Base-by-base conservation (phyloP, 2,797 vertebrate species). In the Denticeps clupeoides region DNA sequence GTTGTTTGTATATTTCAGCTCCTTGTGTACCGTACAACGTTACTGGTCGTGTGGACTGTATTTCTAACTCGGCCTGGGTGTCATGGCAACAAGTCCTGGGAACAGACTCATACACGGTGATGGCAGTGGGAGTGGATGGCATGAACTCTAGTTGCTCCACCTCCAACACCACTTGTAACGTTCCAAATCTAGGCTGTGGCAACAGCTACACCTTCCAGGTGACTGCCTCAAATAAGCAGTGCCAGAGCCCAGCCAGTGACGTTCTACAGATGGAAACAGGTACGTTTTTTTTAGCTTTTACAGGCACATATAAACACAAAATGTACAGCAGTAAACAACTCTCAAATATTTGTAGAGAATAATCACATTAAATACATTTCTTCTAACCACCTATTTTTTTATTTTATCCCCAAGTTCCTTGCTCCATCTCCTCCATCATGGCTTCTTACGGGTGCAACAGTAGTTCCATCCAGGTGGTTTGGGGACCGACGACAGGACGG, bases 61-160 rank as follows among this genome's bases (percentile, higher is more conserved):
- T 80, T 49, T 77, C 76, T 22, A 81, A 81, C 32, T 71, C 75
- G 2, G 79, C 73, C 5, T 57, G 49, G 68, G 65, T 85, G 40
- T 70, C 66, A 1, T 85, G 83, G 83, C 26, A 70, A 2, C 15
- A 60, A 2, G 44, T 60, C 24, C 11, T 24, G 0, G 76, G 71
- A 12, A 67, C 64, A 0, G 60, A 70, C 12, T 47, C 41, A 26
- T 83, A 82, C 68, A 54, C 40, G 0, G 77, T 79, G 57, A 58
- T 41, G 0, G 76, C 77, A 5, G 26, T 59, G 2, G 53, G 31
- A 3, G 35, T 7, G 31, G 71, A 66, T 2, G 45, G 53, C 23
- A 4, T 60, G 2, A 45, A 12, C 5, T 53, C 52, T 28, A 73
- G 71, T 50, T 83, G 80, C 59, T 71, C 60, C 58, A 59, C 71